Evolutionary conservation across 2,113 vertebrate species (phyloP).

Genomic region (Bos indicus): DNA sequence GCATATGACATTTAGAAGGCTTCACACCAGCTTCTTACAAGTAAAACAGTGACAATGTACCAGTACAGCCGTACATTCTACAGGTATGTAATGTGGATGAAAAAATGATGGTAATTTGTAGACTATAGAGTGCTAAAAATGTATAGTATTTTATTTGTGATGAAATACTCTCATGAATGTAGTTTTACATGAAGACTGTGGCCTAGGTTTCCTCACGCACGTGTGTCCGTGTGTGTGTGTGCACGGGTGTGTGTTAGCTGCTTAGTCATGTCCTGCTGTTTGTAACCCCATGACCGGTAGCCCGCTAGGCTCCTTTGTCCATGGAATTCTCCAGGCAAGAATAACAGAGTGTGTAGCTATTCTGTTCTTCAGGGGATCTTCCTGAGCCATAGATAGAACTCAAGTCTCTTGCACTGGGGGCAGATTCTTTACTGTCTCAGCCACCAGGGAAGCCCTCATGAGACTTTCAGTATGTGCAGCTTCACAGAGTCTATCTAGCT

Average conservation of each 20-base stretch:
- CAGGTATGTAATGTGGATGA: background rate
- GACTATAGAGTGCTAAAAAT: background rate
- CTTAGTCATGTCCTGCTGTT: background rate
- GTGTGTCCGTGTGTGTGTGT: accelerated
- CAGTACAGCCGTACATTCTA: background rate
- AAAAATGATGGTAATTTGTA: background rate
- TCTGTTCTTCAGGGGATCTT: background rate
- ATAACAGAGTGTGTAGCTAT: background rate
- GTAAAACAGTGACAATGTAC: background rate
- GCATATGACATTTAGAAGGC: background rate
- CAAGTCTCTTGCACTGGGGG: background rate
- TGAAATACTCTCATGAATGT: background rate
- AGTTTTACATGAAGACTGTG: background rate
- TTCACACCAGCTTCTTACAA: background rate
- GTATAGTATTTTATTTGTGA: background rate
- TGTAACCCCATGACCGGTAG: background rate
- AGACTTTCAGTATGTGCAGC: background rate
- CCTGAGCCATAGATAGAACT: background rate
- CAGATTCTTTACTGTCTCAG: background rate
- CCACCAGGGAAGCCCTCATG: background rate
- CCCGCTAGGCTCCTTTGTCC: background rate
- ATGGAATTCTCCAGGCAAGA: background rate
- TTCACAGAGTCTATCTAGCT: background rate
- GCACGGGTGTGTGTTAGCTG: accelerated
- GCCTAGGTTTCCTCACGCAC: background rate